Evolutionary conservation across 2,888 invertebrate genomes (phyloP).

Genomic region (Leucoptera coffeella): DNA sequence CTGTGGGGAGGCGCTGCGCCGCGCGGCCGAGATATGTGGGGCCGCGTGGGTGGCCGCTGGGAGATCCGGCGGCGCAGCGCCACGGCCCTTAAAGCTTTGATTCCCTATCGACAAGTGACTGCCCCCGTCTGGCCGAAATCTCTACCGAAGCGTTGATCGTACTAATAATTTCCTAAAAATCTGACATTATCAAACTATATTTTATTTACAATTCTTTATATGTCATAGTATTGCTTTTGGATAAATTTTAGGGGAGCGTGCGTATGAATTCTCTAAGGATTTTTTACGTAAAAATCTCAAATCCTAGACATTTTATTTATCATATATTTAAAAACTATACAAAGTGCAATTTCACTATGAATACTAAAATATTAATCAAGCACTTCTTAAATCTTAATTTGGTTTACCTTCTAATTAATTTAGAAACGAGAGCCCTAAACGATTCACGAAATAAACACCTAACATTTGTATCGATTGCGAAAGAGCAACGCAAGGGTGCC

Average conservation of each 20-base stretch:
- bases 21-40: no score
- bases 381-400: constrained; percentile 33
- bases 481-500: no score
- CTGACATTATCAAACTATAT: constrained; percentile 50
- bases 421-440: constrained; percentile 5
- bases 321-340: constrained; percentile 34
- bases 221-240: constrained; percentile 53
- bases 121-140: constrained; percentile 27
- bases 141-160: constrained; percentile 38
- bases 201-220: constrained; percentile 47
- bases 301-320: constrained; percentile 32
- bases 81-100: constrained; percentile 54
- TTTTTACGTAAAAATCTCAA: constrained; percentile 43
- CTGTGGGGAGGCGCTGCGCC: no score
- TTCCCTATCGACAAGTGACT: constrained; percentile 34
- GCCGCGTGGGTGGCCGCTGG: no score
- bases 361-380: constrained; percentile 39
- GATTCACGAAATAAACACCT: no score
- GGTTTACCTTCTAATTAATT: constrained; percentile 35
- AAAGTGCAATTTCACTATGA: constrained; percentile 35
- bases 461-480: no score
- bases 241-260: constrained; percentile 48
- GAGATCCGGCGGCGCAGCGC: no score
- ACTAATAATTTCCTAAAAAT: constrained; percentile 50
- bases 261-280: constrained; percentile 27